phyloP scores from a whole-genome alignment of 2,113 vertebrate species.

The Beaufortia kweichowensis region DNA sequence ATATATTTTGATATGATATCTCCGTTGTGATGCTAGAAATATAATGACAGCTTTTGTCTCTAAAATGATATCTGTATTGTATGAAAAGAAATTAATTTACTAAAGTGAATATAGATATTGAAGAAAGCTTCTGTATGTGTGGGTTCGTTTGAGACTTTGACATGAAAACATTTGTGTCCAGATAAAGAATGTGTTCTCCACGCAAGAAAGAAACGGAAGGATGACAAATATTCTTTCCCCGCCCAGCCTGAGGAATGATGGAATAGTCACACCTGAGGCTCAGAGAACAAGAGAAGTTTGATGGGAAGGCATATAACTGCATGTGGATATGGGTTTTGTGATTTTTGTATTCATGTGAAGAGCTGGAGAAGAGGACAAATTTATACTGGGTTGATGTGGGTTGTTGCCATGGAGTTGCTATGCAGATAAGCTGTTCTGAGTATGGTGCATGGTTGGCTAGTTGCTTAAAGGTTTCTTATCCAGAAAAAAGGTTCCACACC shows the following conservation, averaged over 20 bases:
- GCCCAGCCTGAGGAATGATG: conserved; percentile 16
- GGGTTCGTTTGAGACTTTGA: not conserved
- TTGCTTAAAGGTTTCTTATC: too few relatives aligned
- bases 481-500: too few relatives aligned
- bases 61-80: conserved; percentile 17
- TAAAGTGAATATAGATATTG: not conserved
- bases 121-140: not conserved
- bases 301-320: not conserved
- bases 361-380: not conserved
- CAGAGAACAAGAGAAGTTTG: not conserved
- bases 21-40: not conserved
- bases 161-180: conserved; percentile 25
- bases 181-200: conserved; percentile 22
- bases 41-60: not conserved
- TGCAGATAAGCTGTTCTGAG: too few relatives aligned
- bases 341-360: conserved; percentile 10
- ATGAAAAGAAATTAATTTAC: conserved; percentile 4
- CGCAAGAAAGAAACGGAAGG: conserved; percentile 6
- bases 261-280: conserved; percentile 32
- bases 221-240: conserved; percentile 24
- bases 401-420: too few relatives aligned
- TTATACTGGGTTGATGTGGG: too few relatives aligned
- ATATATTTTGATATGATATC: conserved; percentile 21
- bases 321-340: not conserved
- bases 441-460: too few relatives aligned